phyloP scores from a whole-genome alignment of 1,140 invertebrate genomes.

The Tetramorium simillimum region DNA sequence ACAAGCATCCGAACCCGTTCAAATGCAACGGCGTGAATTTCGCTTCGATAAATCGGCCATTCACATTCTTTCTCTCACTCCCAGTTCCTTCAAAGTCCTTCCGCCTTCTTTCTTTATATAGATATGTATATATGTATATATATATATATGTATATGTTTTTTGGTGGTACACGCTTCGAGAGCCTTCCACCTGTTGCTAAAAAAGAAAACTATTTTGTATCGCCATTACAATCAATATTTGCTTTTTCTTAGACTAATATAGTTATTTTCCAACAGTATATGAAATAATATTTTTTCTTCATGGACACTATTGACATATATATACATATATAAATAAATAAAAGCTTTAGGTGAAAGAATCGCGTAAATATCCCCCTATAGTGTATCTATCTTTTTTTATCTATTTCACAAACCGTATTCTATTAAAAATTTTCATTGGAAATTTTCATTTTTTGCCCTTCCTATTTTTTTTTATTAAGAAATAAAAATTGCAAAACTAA shows the following conservation, averaged over 20 bases:
- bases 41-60: not conserved
- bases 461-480: not conserved
- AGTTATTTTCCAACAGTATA: not conserved
- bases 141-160: not conserved
- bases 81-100: not conserved
- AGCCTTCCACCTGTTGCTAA: constrained; percentile 71
- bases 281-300: not conserved
- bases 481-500: not conserved
- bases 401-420: not conserved
- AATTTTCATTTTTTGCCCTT: not conserved
- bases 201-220: constrained; percentile 63
- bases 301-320: not conserved
- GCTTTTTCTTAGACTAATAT: constrained; percentile 1
- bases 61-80: not conserved
- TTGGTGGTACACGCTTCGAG: constrained; percentile 32
- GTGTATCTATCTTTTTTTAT: not conserved
- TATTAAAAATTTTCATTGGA: not conserved
- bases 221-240: constrained; percentile 30
- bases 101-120: not conserved
- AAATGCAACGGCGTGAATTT: not conserved
- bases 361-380: not conserved
- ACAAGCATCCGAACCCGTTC: not conserved
- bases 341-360: not conserved
- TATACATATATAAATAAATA: not conserved
- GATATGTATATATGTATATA: not conserved